Percentiles rank a stretch among this genome's conserved stretches.
Conservation (phyloP, 1,140 invertebrate species). For the Hetaerina americana region DNA sequence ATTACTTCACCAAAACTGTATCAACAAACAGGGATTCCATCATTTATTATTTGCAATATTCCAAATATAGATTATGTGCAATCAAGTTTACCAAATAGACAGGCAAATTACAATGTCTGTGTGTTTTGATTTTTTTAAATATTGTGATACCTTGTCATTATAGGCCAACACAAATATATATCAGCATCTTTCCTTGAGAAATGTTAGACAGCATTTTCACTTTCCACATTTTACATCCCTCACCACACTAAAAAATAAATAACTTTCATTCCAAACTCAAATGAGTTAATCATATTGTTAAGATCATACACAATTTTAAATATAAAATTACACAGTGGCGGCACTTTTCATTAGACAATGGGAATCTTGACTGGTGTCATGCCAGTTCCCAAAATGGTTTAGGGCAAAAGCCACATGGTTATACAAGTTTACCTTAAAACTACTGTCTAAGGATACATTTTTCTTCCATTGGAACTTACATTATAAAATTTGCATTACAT, state of each 20-base stretch:
- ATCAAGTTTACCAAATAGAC: neutral
- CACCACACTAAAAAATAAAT: neutral
- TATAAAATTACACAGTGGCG: neutral
- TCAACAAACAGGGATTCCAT: neutral
- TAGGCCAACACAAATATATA: neutral
- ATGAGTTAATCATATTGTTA: neutral
- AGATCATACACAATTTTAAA: neutral
- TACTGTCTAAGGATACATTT: neutral
- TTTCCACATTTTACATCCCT: neutral
- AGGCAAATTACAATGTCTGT: neutral
- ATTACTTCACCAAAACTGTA: neutral
- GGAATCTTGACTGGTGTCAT: too few relatives aligned
- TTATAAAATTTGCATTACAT: slow-evolving; percentile 7
- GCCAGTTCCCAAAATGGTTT: neutral
- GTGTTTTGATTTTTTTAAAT: neutral
- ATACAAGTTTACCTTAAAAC: slow-evolving; percentile 1
- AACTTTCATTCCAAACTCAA: slow-evolving; percentile 1
- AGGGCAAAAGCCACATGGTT: neutral
- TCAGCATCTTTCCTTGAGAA: neutral
- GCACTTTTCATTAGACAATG: slow-evolving; percentile 1
- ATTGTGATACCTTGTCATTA: neutral
- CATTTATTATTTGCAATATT: neutral
- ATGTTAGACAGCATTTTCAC: neutral
- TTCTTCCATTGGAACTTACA: slow-evolving; percentile 5
- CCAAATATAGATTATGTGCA: neutral